These are phyloP conservation scores for Atherix ibis DNA, from an alignment of 2,888 invertebrate genomes.

Conservation along the genomic window DNA sequence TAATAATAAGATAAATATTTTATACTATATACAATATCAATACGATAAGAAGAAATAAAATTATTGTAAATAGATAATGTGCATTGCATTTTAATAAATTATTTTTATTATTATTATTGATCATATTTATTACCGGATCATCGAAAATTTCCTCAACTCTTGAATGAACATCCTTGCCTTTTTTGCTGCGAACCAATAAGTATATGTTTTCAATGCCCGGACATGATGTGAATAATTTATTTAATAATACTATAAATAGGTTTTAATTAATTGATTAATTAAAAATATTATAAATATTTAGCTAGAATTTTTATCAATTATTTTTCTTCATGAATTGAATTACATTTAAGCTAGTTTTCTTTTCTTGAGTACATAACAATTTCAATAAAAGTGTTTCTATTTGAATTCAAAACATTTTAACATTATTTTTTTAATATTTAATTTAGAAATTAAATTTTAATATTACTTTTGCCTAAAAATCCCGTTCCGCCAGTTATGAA, in stretches of 20 bases:
- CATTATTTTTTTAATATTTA: too few species aligned
- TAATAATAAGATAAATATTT: too few species aligned
- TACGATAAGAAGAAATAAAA: not conserved
- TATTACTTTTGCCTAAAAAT: constrained; percentile 23
- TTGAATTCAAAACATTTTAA: too few species aligned
- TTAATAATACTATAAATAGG: constrained; percentile 33
- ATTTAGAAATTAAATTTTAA: too few species aligned
- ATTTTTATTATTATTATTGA: too few species aligned
- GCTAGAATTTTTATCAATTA: not conserved
- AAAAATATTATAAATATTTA: not conserved
- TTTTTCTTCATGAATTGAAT: too few species aligned
- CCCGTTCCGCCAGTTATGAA: constrained; percentile 46
- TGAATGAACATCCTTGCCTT: constrained; percentile 46
- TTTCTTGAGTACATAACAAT: too few species aligned
- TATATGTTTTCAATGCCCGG: constrained; percentile 37
- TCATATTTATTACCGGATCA: constrained; percentile 46
- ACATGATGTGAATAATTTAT: constrained; percentile 41
- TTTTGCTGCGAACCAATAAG: constrained; percentile 40
- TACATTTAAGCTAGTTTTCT: too few species aligned
- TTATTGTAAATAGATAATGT: not conserved
- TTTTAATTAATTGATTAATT: not conserved
- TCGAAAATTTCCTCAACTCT: constrained; percentile 52
- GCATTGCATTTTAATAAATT: too few species aligned
- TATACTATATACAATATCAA: too few species aligned
- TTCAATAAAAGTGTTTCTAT: too few species aligned